A percentile compares a stretch with the other conserved stretches of the same genome.
Conservation (phyloP, 2,113 vertebrate genomes). For the Lichenostomus cassidix region DNA sequence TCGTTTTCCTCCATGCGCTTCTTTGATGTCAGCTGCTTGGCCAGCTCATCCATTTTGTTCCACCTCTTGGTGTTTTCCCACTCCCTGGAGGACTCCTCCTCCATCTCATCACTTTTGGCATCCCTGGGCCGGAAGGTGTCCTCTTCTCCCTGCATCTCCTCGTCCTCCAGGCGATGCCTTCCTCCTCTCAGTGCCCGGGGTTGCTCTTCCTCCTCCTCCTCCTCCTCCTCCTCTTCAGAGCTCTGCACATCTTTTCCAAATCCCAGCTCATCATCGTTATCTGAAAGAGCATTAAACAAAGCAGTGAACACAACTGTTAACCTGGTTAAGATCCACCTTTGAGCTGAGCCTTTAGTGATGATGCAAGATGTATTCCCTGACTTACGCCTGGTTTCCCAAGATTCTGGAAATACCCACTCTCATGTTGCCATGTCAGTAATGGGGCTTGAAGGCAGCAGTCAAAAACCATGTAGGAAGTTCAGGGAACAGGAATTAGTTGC, state of each 20-base stretch:
- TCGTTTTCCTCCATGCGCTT: slow-evolving; percentile 60
- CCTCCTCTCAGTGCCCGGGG: slow-evolving; percentile 18
- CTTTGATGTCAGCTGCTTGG: slow-evolving; percentile 73
- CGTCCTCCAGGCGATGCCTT: slow-evolving; percentile 43
- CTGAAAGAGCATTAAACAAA: slow-evolving; percentile 46
- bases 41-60: slow-evolving; percentile 80
- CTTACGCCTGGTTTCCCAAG: neutral
- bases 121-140: slow-evolving; percentile 20
- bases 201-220: slow-evolving; percentile 58
- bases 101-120: slow-evolving; percentile 28
- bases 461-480: neutral
- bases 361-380: neutral
- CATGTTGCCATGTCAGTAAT: rapidly evolving
- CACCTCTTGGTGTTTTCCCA: slow-evolving; percentile 74
- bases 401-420: neutral
- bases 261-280: slow-evolving; percentile 26
- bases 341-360: neutral
- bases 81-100: slow-evolving; percentile 60
- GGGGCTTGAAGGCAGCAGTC: neutral
- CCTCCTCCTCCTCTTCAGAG: slow-evolving; percentile 49
- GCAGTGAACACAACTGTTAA: neutral
- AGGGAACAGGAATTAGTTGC: neutral
- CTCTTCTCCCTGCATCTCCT: neutral
- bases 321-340: neutral
- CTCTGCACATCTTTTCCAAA: slow-evolving; percentile 40